Percentiles rank a stretch among this genome's conserved stretches.
Evolutionary conservation across 2,113 vertebrate species (phyloP).

Genomic region (Emydura subglobosa): DNA sequence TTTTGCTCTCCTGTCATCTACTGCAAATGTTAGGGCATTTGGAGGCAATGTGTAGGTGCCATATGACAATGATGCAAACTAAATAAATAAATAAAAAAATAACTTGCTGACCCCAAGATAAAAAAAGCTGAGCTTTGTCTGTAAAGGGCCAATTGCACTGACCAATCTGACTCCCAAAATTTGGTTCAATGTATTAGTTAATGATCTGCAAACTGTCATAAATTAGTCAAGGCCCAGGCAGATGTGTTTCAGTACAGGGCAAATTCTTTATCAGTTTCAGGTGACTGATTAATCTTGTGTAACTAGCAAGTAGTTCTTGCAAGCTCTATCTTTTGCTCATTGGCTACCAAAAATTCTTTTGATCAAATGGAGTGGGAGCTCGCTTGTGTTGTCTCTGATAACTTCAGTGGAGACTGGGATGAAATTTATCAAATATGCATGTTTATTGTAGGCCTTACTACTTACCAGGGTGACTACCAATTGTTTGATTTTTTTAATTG

Average conservation of each 20-base stretch:
- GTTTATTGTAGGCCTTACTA: background rate
- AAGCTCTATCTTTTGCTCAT: constrained; percentile 56
- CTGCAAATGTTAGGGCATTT: background rate
- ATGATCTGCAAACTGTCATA: constrained; percentile 57
- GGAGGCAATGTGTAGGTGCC: background rate
- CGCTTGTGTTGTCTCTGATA: rapidly evolving
- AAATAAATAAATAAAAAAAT: background rate
- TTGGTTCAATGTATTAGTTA: constrained; percentile 47
- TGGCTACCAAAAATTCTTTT: constrained; percentile 51
- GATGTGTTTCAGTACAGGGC: background rate
- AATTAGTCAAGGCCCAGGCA: constrained; percentile 61
- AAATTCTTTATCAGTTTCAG: constrained; percentile 33
- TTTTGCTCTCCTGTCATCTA: constrained; percentile 31
- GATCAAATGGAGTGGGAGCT: constrained; percentile 16
- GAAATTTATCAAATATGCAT: background rate
- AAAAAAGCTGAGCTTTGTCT: constrained; percentile 26
- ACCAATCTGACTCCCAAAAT: constrained; percentile 43
- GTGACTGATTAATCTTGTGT: constrained; percentile 54
- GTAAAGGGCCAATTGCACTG: constrained; percentile 20
- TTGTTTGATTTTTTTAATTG: background rate
- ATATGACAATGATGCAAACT: background rate
- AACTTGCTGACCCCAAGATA: background rate
- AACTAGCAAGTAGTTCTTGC: constrained; percentile 30
- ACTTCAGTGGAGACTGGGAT: background rate
- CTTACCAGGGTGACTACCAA: background rate